Conservation (phyloP, 2,113 vertebrate species). For the Neofelis nebulosa region DNA sequence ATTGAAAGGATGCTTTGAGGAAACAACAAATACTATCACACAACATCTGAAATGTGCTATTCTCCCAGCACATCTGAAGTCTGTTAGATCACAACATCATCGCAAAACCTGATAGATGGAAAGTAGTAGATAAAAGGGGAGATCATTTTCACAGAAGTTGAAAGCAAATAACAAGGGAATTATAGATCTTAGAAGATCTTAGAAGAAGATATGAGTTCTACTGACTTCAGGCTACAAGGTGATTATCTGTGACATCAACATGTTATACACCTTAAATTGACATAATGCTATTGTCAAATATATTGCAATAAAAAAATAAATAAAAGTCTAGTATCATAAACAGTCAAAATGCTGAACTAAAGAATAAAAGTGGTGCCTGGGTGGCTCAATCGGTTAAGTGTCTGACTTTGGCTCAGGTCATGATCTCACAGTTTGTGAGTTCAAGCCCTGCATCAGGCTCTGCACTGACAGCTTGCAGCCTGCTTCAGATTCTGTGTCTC, state of each 20-base stretch:
- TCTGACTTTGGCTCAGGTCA: too few relatives aligned
- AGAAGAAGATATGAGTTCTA: neutral
- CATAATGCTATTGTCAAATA: neutral
- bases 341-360: neutral
- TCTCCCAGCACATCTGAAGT: neutral
- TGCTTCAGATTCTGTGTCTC: too few relatives aligned
- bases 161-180: neutral
- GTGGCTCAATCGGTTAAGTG: too few relatives aligned
- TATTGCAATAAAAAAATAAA: neutral
- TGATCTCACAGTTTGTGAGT: too few relatives aligned
- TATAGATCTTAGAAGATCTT: neutral
- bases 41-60: neutral
- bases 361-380: neutral
- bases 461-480: too few relatives aligned
- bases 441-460: too few relatives aligned
- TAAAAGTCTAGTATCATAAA: neutral
- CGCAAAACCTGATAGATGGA: neutral
- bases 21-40: neutral
- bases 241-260: neutral
- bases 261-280: neutral
- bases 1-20: neutral
- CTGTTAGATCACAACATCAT: neutral
- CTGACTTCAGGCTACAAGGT: neutral
- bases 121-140: neutral
- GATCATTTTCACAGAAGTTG: neutral